A percentile compares a stretch with the other conserved stretches of the same genome.
These are phyloP conservation scores for Elymnias hypermnestra DNA, from an alignment of 1,140 invertebrate species.

Conservation along the genomic window DNA sequence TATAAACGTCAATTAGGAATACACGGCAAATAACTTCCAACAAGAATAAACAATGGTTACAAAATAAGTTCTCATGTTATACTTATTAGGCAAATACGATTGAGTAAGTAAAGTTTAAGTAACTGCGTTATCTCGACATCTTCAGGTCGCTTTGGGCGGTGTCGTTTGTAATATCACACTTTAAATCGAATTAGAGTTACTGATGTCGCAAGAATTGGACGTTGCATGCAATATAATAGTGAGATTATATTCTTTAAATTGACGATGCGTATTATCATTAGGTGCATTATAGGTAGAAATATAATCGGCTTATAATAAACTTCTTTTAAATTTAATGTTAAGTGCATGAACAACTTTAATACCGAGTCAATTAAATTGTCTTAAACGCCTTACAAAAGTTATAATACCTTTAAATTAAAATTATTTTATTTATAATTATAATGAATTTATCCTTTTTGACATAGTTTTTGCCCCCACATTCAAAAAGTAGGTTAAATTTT, in stretches of 20 bases:
- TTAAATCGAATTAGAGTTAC: conserved; percentile 4
- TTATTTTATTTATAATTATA: too few relatives aligned
- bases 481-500: too few relatives aligned
- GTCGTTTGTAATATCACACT: conserved; percentile 28
- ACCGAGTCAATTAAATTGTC: too few relatives aligned
- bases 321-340: too few relatives aligned
- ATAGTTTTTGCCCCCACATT: too few relatives aligned
- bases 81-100: conserved; percentile 21
- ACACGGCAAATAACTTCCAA: neutral
- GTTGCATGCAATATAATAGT: neutral
- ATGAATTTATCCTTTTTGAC: too few relatives aligned
- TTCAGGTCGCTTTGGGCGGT: conserved; percentile 21
- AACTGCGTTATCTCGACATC: conserved; percentile 25
- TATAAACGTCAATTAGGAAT: conserved; percentile 3
- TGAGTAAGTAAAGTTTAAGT: conserved; percentile 27
- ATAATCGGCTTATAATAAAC: too few relatives aligned
- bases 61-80: conserved; percentile 25
- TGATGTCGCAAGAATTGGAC: conserved; percentile 1
- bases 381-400: too few relatives aligned
- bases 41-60: conserved; percentile 23
- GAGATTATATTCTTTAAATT: conserved; percentile 1
- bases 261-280: neutral
- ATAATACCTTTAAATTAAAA: too few relatives aligned
- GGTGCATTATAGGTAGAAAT: too few relatives aligned
- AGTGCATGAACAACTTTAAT: too few relatives aligned